Percentiles rank a stretch among this genome's conserved stretches.
phyloP scores from a whole-genome alignment of 1,140 invertebrate species.

The Xylocopa sonorina region DNA sequence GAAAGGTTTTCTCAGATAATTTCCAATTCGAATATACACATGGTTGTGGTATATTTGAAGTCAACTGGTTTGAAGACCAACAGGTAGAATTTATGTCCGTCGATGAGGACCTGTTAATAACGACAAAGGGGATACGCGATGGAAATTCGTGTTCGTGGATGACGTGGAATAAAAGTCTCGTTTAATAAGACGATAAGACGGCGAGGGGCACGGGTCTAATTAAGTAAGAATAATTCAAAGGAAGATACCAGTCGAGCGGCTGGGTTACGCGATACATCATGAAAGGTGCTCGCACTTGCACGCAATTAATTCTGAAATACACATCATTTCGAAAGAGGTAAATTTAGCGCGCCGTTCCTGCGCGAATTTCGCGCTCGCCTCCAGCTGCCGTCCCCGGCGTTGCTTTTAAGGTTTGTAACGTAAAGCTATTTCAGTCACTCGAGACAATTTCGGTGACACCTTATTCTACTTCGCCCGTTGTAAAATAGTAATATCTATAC shows the following conservation, averaged over 20 bases:
- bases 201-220: constrained; percentile 26
- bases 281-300: constrained; percentile 35
- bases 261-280: constrained; percentile 27
- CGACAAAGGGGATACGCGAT: not conserved
- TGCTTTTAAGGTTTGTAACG: constrained; percentile 49
- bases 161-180: constrained; percentile 30
- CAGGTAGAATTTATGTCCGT: too few species aligned
- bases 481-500: constrained; percentile 47
- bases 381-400: not conserved
- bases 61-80: too few species aligned
- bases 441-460: constrained; percentile 45
- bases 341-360: constrained; percentile 31
- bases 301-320: constrained; percentile 49
- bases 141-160: not conserved
- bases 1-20: not conserved
- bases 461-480: constrained; percentile 42
- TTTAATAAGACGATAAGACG: constrained; percentile 17
- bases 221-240: constrained; percentile 51
- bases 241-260: not conserved
- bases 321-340: constrained; percentile 38
- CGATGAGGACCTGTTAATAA: not conserved
- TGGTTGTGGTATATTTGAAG: too few species aligned
- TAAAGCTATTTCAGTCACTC: constrained; percentile 37
- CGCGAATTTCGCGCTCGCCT: constrained; percentile 17
- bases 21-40: not conserved